Evolutionary conservation across 2,113 vertebrate species (phyloP).

Genomic region (Calyptomena viridis): DNA sequence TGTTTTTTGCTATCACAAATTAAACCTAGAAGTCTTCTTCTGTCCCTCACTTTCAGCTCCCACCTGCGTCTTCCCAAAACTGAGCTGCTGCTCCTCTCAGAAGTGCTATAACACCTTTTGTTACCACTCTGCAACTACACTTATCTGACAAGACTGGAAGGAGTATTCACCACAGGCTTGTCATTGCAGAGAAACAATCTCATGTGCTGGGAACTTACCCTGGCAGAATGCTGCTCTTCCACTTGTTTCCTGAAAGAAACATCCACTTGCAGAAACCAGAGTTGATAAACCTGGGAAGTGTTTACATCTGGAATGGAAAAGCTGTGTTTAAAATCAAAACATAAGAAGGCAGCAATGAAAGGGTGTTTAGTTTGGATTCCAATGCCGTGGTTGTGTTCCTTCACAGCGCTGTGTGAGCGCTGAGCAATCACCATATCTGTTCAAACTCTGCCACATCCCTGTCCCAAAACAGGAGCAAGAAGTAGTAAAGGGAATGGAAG

Average conservation of each 20-base stretch:
- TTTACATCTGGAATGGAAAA: neutral
- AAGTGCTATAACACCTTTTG: neutral
- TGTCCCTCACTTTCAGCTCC: neutral
- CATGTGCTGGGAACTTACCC: neutral
- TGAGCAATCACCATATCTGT: neutral
- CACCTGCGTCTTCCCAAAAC: neutral
- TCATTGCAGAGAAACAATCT: neutral
- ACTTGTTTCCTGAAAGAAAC: neutral
- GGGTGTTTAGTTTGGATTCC: neutral
- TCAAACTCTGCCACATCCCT: neutral
- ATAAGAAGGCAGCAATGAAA: neutral
- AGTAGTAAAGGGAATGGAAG: neutral
- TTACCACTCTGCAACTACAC: neutral
- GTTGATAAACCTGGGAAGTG: neutral
- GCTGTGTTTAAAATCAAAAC: neutral
- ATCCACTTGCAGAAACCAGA: neutral
- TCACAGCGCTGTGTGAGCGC: fast-evolving
- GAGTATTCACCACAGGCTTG: neutral
- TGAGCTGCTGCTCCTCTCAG: neutral
- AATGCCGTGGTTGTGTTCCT: neutral
- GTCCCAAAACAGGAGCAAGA: neutral
- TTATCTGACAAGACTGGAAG: neutral
- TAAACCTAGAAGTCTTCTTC: neutral
- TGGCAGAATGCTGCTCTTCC: neutral
- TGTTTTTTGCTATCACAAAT: neutral